These are phyloP conservation scores for Felis catus DNA, from an alignment of 2,113 vertebrate species.

Conservation along the genomic window DNA sequence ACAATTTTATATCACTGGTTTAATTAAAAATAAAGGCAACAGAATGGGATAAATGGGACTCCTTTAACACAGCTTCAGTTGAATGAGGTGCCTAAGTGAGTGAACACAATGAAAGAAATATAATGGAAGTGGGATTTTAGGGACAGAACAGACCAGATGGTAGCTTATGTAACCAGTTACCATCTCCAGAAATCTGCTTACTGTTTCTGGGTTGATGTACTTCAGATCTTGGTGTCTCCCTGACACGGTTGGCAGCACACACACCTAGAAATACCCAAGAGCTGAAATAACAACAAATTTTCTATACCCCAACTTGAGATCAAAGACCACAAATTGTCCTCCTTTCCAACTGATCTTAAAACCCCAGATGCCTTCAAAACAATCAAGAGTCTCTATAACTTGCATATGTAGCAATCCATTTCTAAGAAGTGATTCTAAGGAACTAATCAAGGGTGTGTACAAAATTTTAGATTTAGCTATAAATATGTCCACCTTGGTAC, in stretches of 20 bases:
- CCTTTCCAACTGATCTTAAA: constrained; percentile 47
- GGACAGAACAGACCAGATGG: constrained; percentile 60
- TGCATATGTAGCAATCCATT: neutral
- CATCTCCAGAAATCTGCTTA: constrained; percentile 79
- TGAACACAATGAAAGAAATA: constrained; percentile 29
- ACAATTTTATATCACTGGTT: constrained; percentile 16
- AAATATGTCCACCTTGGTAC: neutral
- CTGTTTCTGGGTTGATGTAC: constrained; percentile 83
- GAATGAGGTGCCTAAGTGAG: neutral
- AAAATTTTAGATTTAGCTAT: constrained; percentile 29
- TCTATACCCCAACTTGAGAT: constrained; percentile 24
- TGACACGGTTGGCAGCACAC: constrained; percentile 80
- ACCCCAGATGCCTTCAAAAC: neutral
- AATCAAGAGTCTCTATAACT: constrained; percentile 39
- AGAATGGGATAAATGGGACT: neutral
- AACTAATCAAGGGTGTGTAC: neutral
- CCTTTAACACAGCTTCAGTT: constrained; percentile 27
- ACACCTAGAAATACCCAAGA: constrained; percentile 78
- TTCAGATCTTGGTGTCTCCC: constrained; percentile 86
- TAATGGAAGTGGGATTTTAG: constrained; percentile 21
- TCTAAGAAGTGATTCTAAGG: constrained; percentile 42
- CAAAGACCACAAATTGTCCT: neutral
- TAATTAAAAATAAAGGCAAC: constrained; percentile 46
- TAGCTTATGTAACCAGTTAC: constrained; percentile 43
- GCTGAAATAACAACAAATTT: constrained; percentile 56